Percentiles rank a stretch among this genome's conserved stretches.
These are phyloP conservation scores for Crepidodera aurea DNA, from an alignment of 2,888 invertebrate species.

Conservation along the genomic window DNA sequence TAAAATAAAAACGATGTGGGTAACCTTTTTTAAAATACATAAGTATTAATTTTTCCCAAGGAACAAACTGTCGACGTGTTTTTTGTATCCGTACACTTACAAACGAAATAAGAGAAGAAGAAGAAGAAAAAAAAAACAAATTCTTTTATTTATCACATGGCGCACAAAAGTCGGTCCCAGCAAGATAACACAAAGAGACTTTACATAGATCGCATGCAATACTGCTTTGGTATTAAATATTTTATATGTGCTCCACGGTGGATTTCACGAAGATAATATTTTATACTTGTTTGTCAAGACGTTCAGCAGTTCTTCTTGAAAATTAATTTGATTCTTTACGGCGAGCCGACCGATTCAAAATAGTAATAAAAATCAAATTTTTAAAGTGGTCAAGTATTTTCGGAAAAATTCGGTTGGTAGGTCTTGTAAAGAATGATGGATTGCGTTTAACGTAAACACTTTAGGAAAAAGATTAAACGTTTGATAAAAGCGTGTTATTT, in stretches of 20 bases:
- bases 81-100: constrained; percentile 32
- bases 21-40: constrained; percentile 6
- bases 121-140: constrained; percentile 26
- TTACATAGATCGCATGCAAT: constrained; percentile 38
- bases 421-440: not conserved
- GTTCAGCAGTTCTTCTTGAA: constrained; percentile 56
- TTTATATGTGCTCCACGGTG: constrained; percentile 50
- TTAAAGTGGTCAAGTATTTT: not conserved
- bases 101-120: constrained; percentile 27
- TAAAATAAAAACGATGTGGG: not conserved
- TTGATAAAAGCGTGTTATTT: not conserved
- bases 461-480: not conserved
- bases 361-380: constrained; percentile 44
- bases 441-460: not conserved
- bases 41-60: constrained; percentile 21
- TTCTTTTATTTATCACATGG: constrained; percentile 40
- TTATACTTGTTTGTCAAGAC: constrained; percentile 59
- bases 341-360: constrained; percentile 42
- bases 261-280: constrained; percentile 56
- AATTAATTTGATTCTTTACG: constrained; percentile 56
- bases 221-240: constrained; percentile 43
- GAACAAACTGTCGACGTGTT: constrained; percentile 34
- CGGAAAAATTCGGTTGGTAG: not conserved
- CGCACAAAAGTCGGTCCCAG: constrained; percentile 38
- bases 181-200: constrained; percentile 37